Percentiles rank a stretch among this genome's conserved stretches.
phyloP scores from a whole-genome alignment of 2,888 invertebrate genomes.

The Matsumyia berberina region DNA sequence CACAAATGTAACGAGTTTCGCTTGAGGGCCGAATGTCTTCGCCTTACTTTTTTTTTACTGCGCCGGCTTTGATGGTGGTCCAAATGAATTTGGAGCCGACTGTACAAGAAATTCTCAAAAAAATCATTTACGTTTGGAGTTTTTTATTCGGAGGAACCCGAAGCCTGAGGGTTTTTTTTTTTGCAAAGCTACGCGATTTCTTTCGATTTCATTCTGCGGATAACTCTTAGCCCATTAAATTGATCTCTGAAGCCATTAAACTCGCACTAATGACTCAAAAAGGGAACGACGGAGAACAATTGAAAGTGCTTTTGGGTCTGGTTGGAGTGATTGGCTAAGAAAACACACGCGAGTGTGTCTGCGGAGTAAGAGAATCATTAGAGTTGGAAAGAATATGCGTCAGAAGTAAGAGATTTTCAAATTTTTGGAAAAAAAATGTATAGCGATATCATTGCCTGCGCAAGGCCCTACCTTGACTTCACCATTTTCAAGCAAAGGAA shows the following conservation, averaged over 20 bases:
- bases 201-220: constrained; percentile 1
- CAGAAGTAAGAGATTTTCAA: too few species aligned
- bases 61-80: constrained; percentile 34
- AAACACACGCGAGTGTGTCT: too few species aligned
- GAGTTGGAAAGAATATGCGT: too few species aligned
- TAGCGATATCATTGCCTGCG: too few species aligned
- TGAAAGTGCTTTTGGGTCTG: constrained; percentile 10
- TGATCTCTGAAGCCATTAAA: constrained; percentile 3
- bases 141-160: constrained; percentile 18
- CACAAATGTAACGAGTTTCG: constrained; percentile 29
- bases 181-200: constrained; percentile 31
- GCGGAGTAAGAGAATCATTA: too few species aligned
- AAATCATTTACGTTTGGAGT: background rate
- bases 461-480: too few species aligned
- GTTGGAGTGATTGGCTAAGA: constrained; percentile 4
- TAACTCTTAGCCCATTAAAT: constrained; percentile 6
- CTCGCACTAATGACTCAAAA: background rate
- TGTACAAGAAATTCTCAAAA: constrained; percentile 9
- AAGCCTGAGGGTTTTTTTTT: constrained; percentile 4
- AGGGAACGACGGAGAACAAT: constrained; percentile 19
- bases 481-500: too few species aligned
- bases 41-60: constrained; percentile 5
- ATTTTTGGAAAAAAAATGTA: too few species aligned
- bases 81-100: constrained; percentile 13
- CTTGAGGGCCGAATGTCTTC: constrained; percentile 45